A percentile compares a stretch with the other conserved stretches of the same genome.
Evolutionary conservation across 2,888 invertebrate species (phyloP).

Genomic region (Hydraecia micacea): DNA sequence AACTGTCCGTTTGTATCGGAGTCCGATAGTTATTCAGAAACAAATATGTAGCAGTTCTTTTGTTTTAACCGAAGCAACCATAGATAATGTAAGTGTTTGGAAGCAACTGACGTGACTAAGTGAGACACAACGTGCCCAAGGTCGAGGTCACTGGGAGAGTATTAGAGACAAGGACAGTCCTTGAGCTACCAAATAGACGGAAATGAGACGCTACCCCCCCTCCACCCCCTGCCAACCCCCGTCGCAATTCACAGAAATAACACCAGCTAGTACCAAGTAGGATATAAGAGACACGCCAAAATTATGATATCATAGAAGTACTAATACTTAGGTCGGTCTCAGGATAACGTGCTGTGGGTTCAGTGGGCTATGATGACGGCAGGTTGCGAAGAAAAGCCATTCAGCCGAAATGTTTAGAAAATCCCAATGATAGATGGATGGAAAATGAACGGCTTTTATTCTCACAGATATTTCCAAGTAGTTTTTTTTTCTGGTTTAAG

Average conservation of each 20-base stretch:
- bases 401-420: not conserved
- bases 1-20: not conserved
- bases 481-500: not conserved
- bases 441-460: not conserved
- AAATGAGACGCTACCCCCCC: not conserved
- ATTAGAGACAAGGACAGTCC: slow-evolving; percentile 16
- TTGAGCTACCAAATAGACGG: slow-evolving; percentile 14
- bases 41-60: slow-evolving; percentile 3
- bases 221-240: not conserved
- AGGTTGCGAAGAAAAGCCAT: not conserved
- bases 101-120: not conserved
- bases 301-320: not conserved
- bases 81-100: too few relatives aligned
- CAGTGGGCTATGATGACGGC: not conserved
- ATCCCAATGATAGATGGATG: not conserved
- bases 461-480: not conserved
- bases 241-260: not conserved
- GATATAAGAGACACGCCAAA: not conserved
- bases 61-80: slow-evolving; percentile 16
- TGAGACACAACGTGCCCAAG: slow-evolving; percentile 4
- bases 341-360: not conserved
- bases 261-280: not conserved
- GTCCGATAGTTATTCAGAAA: not conserved
- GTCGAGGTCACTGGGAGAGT: slow-evolving; percentile 22
- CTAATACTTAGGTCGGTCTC: not conserved